These are phyloP conservation scores for Melospiza georgiana DNA, from an alignment of 2,113 vertebrate genomes.

Conservation along the genomic window DNA sequence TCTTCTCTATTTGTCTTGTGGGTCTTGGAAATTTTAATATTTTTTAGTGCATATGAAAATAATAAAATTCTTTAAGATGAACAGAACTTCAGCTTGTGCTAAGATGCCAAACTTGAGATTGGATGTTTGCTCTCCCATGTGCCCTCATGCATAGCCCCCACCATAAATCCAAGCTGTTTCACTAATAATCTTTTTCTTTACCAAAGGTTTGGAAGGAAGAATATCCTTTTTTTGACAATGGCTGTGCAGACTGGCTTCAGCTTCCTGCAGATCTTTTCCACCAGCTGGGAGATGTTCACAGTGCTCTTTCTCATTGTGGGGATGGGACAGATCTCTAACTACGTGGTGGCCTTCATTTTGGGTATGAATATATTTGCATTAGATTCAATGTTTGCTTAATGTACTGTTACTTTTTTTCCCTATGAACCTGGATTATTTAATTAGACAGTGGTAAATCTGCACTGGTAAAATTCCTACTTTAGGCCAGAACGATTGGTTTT, in stretches of 20 bases:
- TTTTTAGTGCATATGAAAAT: neutral
- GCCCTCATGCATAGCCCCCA: neutral
- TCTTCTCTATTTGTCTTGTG: neutral
- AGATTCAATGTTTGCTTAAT: neutral
- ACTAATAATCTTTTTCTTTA: neutral
- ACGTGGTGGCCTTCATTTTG: slow-evolving; percentile 89
- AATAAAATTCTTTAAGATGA: neutral
- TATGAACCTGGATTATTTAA: neutral
- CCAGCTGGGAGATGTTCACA: slow-evolving; percentile 87
- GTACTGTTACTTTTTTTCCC: neutral
- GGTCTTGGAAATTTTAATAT: neutral
- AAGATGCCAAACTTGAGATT: neutral
- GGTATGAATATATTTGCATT: slow-evolving; percentile 73
- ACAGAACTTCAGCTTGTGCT: neutral
- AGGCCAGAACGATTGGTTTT: neutral
- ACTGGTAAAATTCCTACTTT: neutral
- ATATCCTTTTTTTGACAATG: slow-evolving; percentile 82
- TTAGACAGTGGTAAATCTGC: neutral
- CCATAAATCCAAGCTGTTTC: neutral
- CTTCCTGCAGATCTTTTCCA: slow-evolving; percentile 85
- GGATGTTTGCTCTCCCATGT: neutral
- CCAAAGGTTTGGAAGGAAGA: slow-evolving; percentile 90
- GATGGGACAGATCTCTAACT: slow-evolving; percentile 88
- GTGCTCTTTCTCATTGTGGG: slow-evolving; percentile 83
- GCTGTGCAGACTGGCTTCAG: slow-evolving; percentile 83